These are phyloP conservation scores for Cataglyphis livida DNA, from an alignment of 2,888 invertebrate genomes.

Conservation along the genomic window DNA sequence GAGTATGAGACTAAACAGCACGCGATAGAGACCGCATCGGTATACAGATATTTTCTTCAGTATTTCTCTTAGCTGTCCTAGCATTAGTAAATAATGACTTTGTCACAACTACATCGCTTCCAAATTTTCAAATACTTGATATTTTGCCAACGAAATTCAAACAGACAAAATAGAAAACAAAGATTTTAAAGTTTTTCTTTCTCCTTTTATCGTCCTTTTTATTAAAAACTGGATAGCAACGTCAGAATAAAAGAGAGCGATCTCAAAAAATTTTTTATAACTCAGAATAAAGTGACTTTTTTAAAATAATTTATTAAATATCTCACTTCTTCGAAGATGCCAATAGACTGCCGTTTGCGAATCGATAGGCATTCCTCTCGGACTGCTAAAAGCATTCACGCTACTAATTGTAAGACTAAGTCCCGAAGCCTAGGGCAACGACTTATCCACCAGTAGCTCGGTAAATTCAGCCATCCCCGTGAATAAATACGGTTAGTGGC, in stretches of 20 bases:
- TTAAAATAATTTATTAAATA: neutral
- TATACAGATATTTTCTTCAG: conserved; percentile 71
- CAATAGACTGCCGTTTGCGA: neutral
- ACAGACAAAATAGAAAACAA: neutral
- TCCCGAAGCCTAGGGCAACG: conserved; percentile 63
- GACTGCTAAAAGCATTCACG: conserved; percentile 50
- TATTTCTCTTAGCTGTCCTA: conserved; percentile 68
- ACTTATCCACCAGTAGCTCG: conserved; percentile 77
- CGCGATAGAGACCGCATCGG: conserved; percentile 67
- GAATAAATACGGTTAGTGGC: conserved; percentile 85
- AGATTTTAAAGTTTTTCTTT: neutral
- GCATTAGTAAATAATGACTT: conserved; percentile 67
- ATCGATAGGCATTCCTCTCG: neutral
- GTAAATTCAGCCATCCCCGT: conserved; percentile 82
- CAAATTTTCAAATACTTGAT: conserved; percentile 32
- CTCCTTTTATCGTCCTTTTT: neutral
- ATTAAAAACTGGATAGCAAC: neutral
- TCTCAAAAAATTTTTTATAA: neutral
- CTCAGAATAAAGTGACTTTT: neutral
- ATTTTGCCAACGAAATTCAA: neutral
- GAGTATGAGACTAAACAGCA: conserved; percentile 75
- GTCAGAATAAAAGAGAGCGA: neutral
- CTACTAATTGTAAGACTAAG: conserved; percentile 52
- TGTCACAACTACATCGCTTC: conserved; percentile 15
- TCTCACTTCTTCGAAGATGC: neutral